These are phyloP conservation scores for Coryphaenoides rupestris DNA, from an alignment of 2,113 vertebrate species.

Conservation along the genomic window DNA sequence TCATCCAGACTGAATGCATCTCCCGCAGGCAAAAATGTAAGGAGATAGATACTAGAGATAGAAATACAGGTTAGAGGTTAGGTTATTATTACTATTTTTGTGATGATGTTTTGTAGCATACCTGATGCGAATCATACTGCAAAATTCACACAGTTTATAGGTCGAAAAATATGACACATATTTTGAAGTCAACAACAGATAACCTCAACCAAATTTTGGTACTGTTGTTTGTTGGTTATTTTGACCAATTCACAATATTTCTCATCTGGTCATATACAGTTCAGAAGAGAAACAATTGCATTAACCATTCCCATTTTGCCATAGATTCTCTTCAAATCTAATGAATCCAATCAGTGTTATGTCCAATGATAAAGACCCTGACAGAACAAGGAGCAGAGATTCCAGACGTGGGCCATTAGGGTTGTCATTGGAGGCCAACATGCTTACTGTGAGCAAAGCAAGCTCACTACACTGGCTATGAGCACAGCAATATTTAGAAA, in stretches of 20 bases:
- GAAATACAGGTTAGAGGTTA: too few species aligned
- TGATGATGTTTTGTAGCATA: too few species aligned
- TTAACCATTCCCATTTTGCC: neutral
- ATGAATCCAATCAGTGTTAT: constrained; percentile 28
- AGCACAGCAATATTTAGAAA: constrained; percentile 34
- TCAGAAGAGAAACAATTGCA: neutral
- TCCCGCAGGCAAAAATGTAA: too few species aligned
- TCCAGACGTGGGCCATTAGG: constrained; percentile 31
- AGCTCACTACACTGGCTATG: constrained; percentile 11
- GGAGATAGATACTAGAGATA: too few species aligned
- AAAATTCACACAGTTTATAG: too few species aligned
- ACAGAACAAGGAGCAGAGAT: constrained; percentile 9
- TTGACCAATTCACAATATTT: neutral
- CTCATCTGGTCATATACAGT: constrained; percentile 1
- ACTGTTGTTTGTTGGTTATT: neutral
- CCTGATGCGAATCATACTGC: too few species aligned
- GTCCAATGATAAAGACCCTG: constrained; percentile 14
- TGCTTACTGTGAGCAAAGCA: constrained; percentile 41
- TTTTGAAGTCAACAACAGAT: neutral
- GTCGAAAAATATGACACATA: neutral
- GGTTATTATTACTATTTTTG: too few species aligned
- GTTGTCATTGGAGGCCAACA: constrained; percentile 42
- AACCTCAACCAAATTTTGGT: too few species aligned
- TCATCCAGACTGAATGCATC: too few species aligned
- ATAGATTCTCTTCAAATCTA: constrained; percentile 17